phyloP scores from a whole-genome alignment of 2,797 vertebrate genomes.

The Hyperoplus immaculatus region DNA sequence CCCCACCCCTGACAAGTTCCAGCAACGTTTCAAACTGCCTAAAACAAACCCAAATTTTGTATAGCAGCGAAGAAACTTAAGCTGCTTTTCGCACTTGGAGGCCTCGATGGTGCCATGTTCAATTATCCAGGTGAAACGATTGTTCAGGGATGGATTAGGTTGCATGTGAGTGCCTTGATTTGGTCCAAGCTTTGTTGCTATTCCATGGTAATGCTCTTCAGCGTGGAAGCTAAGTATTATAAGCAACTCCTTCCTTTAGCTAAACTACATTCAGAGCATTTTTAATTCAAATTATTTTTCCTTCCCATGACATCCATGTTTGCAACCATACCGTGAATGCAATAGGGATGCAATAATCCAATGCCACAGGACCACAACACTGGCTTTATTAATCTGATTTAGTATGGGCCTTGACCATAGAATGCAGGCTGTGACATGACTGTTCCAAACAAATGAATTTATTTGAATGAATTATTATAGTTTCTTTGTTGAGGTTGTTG shows the following conservation, averaged over 20 bases:
- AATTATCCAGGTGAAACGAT: conserved; percentile 50
- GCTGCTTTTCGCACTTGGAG: conserved; percentile 24
- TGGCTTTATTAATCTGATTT: conserved; percentile 4
- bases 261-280: not conserved
- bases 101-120: conserved; percentile 23
- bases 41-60: conserved; percentile 40
- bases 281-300: not conserved
- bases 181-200: conserved; percentile 28
- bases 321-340: not conserved
- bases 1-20: conserved; percentile 24
- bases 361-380: not conserved
- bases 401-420: not conserved
- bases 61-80: conserved; percentile 45
- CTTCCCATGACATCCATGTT: not conserved
- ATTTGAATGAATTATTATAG: not conserved
- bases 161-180: conserved; percentile 10
- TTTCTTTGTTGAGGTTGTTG: not conserved
- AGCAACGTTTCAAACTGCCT: conserved; percentile 60
- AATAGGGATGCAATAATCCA: not conserved
- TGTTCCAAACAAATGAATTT: not conserved
- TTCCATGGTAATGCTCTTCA: not conserved
- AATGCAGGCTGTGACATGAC: not conserved
- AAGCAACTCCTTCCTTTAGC: not conserved
- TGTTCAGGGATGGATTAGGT: conserved; percentile 40
- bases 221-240: not conserved